Evolutionary conservation across 2,113 vertebrate species (phyloP).

Genomic region (Eptesicus fuscus): DNA sequence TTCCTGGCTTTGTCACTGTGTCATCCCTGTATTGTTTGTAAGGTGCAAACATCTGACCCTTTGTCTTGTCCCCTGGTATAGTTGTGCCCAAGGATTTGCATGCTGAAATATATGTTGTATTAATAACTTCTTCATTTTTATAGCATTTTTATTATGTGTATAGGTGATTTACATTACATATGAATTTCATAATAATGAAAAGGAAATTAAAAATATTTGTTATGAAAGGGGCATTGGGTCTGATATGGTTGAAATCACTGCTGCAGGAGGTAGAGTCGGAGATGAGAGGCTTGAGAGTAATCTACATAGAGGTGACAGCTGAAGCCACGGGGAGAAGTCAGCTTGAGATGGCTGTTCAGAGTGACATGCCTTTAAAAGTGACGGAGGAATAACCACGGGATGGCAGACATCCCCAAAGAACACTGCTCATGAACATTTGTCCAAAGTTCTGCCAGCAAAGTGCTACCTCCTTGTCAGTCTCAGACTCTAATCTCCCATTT

Average conservation of each 20-base stretch:
- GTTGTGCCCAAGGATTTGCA: background rate
- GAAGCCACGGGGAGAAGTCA: background rate
- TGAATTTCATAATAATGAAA: constrained; percentile 27
- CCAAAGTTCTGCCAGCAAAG: background rate
- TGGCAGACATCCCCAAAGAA: background rate
- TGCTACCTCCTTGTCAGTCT: background rate
- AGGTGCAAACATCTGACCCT: background rate
- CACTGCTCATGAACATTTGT: background rate
- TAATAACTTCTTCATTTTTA: background rate
- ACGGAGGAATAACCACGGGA: background rate
- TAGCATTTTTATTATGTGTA: background rate
- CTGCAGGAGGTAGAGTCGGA: background rate
- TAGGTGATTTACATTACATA: background rate
- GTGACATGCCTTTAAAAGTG: background rate
- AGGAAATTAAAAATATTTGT: background rate
- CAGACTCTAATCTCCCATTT: background rate
- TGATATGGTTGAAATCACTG: background rate
- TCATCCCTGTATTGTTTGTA: background rate
- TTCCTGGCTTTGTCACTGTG: background rate
- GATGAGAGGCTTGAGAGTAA: background rate
- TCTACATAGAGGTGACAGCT: background rate
- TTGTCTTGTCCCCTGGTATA: background rate
- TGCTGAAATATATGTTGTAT: background rate
- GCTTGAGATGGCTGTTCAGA: background rate
- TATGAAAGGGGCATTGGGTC: background rate